phyloP scores from a whole-genome alignment of 2,113 vertebrate species.

The Cyphomyrus discorhynchus region DNA sequence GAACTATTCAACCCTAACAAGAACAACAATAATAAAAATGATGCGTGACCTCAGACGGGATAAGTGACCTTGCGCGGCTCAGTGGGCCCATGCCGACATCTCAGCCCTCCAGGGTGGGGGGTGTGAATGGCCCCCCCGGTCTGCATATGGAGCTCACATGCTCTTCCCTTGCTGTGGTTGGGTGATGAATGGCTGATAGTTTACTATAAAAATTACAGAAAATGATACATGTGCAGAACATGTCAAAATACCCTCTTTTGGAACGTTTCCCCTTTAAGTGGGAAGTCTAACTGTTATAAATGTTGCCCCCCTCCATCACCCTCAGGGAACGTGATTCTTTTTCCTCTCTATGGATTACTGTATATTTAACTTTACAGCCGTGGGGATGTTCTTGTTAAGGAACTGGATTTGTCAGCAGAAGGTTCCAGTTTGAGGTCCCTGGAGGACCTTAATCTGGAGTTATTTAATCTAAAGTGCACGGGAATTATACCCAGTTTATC shows the following conservation, averaged over 20 bases:
- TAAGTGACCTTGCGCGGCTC: neutral
- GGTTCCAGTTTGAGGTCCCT: conserved; percentile 1
- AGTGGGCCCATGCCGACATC: neutral
- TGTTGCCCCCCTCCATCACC: neutral
- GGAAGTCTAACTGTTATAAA: neutral
- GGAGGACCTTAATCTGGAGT: neutral
- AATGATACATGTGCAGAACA: neutral
- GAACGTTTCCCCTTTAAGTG: neutral
- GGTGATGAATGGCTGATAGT: neutral
- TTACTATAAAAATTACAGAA: neutral
- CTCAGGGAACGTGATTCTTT: neutral
- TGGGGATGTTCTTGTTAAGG: neutral
- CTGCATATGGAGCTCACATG: neutral
- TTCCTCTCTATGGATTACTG: neutral
- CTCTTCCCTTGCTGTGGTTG: neutral
- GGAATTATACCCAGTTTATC: neutral
- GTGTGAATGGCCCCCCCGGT: neutral
- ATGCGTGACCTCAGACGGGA: neutral
- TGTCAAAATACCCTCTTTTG: neutral
- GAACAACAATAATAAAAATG: neutral
- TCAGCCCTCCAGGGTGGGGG: neutral
- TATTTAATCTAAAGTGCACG: neutral
- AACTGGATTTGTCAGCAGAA: conserved; percentile 2
- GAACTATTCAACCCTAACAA: neutral
- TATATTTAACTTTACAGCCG: neutral